Evolutionary conservation across 1,140 invertebrate genomes (phyloP).

Genomic region (Eumeta japonica): DNA sequence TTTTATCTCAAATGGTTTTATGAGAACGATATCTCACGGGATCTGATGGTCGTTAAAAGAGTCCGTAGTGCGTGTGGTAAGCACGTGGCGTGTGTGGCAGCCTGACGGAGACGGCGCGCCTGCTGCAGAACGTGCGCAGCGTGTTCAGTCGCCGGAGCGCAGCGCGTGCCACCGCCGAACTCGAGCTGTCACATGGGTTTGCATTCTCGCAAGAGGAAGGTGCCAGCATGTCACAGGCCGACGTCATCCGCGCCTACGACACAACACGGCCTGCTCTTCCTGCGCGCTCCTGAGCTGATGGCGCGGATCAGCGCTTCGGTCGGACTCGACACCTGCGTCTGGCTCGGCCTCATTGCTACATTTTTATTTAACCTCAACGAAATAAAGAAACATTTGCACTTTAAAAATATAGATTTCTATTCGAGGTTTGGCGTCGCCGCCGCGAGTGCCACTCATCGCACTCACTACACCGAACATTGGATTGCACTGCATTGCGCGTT

Average conservation of each 20-base stretch:
- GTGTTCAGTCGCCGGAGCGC: conserved; percentile 82
- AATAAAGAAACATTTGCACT: too few species aligned
- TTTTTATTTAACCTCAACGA: too few species aligned
- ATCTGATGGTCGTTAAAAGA: not conserved
- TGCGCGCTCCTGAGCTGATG: conserved; percentile 64
- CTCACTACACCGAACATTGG: too few species aligned
- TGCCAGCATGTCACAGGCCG: conserved; percentile 87
- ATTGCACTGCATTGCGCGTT: too few species aligned
- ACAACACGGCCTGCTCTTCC: conserved; percentile 84
- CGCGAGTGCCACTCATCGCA: too few species aligned
- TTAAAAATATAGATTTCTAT: too few species aligned
- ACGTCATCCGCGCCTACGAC: conserved; percentile 90
- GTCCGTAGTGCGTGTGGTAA: conserved; percentile 1
- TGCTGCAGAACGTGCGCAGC: conserved; percentile 89
- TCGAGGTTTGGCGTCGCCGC: too few species aligned
- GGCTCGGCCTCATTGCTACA: too few species aligned
- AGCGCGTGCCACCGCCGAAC: conserved; percentile 76
- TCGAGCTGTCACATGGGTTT: conserved; percentile 93
- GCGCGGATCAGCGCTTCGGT: not conserved
- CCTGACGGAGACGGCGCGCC: conserved; percentile 91
- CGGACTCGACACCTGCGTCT: too few species aligned
- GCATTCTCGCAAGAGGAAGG: conserved; percentile 99
- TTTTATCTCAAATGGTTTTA: too few species aligned
- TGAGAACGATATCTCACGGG: too few species aligned
- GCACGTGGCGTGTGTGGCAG: conserved; percentile 59